Conservation (phyloP, 1,140 invertebrate species). For the Aphidius ervi region DNA sequence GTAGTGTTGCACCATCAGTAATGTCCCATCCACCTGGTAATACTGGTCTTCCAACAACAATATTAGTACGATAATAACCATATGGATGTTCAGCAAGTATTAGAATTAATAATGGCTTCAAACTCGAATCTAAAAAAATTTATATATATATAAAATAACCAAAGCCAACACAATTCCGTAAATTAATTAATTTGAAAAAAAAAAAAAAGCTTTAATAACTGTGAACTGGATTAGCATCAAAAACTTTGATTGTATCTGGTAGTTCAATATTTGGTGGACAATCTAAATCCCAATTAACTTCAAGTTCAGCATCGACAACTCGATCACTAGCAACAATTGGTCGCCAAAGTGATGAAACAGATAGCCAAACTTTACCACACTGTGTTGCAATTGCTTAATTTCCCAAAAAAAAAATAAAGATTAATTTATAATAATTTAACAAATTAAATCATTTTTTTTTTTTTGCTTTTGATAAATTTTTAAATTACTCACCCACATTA, state of each 20-base stretch:
- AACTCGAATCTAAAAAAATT: conserved; percentile 7
- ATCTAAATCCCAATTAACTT: conserved; percentile 56
- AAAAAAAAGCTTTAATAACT: conserved; percentile 35
- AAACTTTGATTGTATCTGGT: conserved; percentile 39
- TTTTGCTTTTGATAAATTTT: background rate
- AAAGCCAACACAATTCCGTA: no score
- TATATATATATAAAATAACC: no score
- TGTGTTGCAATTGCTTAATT: conserved; percentile 32
- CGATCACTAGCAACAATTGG: conserved; percentile 37
- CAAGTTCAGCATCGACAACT: conserved; percentile 50
- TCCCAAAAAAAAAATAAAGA: conserved; percentile 10
- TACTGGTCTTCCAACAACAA: conserved; percentile 49
- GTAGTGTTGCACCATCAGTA: conserved; percentile 32
- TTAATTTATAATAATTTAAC: background rate
- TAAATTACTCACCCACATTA: no score
- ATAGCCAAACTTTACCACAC: conserved; percentile 45
- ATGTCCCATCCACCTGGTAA: conserved; percentile 54
- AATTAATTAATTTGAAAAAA: background rate
- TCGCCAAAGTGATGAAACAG: conserved; percentile 48
- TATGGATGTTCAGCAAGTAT: conserved; percentile 36
- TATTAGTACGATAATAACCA: conserved; percentile 49
- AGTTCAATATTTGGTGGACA: conserved; percentile 37
- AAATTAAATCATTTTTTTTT: background rate
- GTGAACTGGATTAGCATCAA: conserved; percentile 38
- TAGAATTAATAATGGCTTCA: conserved; percentile 34